These are phyloP conservation scores for Hylyphantes graminicola DNA, from an alignment of 1,140 invertebrate genomes.

Conservation along the genomic window DNA sequence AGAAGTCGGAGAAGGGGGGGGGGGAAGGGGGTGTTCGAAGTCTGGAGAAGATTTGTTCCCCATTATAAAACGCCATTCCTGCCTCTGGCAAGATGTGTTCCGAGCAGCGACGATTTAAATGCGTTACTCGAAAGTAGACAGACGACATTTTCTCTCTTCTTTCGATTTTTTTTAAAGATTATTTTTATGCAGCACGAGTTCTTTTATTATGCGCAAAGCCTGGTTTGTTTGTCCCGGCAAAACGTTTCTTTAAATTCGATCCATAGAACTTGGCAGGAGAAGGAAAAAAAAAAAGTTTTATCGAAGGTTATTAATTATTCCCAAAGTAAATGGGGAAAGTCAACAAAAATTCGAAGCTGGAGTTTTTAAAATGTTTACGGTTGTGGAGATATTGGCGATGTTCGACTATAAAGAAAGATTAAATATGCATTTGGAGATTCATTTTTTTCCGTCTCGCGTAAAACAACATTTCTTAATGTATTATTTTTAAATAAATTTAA, in stretches of 20 bases:
- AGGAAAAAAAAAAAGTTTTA: conserved; percentile 47
- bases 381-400: conserved; percentile 37
- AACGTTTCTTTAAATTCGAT: conserved; percentile 55
- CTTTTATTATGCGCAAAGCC: conserved; percentile 40
- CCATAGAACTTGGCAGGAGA: conserved; percentile 11
- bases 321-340: conserved; percentile 49
- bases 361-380: conserved; percentile 54
- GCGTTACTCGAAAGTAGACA: conserved; percentile 43
- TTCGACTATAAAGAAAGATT: conserved; percentile 32
- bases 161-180: conserved; percentile 10
- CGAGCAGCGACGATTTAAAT: conserved; percentile 51
- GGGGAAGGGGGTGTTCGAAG: conserved; percentile 27
- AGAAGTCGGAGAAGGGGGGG: conserved; percentile 17
- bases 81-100: conserved; percentile 14
- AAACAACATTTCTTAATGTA: not conserved
- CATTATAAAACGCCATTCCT: conserved; percentile 48
- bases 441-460: not conserved
- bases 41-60: conserved; percentile 46
- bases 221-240: conserved; percentile 48
- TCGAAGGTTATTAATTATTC: conserved; percentile 55
- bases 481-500: conserved; percentile 30
- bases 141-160: conserved; percentile 26
- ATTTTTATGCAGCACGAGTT: not conserved
- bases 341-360: conserved; percentile 42
- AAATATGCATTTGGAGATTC: conserved; percentile 38